phyloP scores from a whole-genome alignment of 2,113 vertebrate genomes.

The Cathartes aura region DNA sequence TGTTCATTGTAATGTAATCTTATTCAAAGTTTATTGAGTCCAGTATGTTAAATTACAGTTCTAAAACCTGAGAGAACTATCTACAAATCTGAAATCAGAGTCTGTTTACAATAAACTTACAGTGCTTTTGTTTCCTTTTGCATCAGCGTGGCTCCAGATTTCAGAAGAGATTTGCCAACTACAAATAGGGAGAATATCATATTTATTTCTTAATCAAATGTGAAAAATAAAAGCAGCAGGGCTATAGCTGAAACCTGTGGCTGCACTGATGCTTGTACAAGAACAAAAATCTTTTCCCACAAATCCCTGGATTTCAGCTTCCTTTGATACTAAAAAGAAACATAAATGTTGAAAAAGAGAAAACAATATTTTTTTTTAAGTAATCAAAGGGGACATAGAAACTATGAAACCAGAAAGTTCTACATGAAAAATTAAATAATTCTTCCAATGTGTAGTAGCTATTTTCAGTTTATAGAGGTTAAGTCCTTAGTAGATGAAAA shows the following conservation, averaged over 20 bases:
- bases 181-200: not conserved
- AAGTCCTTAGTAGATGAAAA: not conserved
- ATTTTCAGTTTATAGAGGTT: not conserved
- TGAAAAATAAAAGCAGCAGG: slow-evolving; percentile 13
- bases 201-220: slow-evolving; percentile 39
- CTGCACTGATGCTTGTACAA: not conserved
- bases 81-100: not conserved
- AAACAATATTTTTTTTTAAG: not conserved
- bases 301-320: not conserved
- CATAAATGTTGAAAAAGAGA: not conserved
- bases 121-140: not conserved
- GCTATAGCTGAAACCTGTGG: not conserved
- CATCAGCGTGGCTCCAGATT: not conserved
- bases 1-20: not conserved
- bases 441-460: not conserved
- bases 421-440: not conserved
- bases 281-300: not conserved
- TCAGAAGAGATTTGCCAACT: not conserved
- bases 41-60: not conserved
- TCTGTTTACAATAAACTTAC: not conserved
- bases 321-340: not conserved
- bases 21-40: not conserved
- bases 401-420: not conserved
- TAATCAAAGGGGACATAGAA: not conserved
- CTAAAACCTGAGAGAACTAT: not conserved